Evolutionary conservation across 2,797 vertebrate genomes (phyloP), one percentile per base, ranked within the genome.

Genomic region (Hirundo rustica): DNA sequence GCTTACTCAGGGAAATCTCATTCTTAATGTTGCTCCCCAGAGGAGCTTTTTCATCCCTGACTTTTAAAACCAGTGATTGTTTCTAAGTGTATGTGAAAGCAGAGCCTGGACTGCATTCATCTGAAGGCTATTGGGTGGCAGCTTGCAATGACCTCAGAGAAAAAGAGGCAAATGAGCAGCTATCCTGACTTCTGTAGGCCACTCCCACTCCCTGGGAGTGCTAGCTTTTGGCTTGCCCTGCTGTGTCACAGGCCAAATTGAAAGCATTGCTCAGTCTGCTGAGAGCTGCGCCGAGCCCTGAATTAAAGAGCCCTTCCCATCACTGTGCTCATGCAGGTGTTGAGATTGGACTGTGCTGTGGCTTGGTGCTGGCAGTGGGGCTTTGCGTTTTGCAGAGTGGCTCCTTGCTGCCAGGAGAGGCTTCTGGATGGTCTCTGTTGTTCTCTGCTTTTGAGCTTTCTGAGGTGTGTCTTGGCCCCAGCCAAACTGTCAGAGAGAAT

Each of bases 1-100:
- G 91, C 93, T 95, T 96, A 93, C 87, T 92, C 79, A 78, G 89
- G 87, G 65, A 97, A 93, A 91, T 91, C 73, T 88, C 40, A 30
- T 81, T 66, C 82, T 89, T 94, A 77, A 68, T 76, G 40, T 74
- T 91, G 29, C 22, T 93, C 48, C 73, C 77, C 29, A 77, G 71
- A 90, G 71, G 53, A 93, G 42, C 38, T 82, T 95, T 88, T 62
- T 47, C 47, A 85, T 88, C 44, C 48, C 34, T 61, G 48, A 67
- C 67, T 85, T 94, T 82, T 91, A 73, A 90, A 94, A 61, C 10
- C 27, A 16, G 18, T 54, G 42, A 16, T 61, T 86, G 25, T 92
- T 93, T 88, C 48, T 76, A 65, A 90, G 45, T 61, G 50, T 18
- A 8, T 25, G 11, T 82, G 73, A 82, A 74, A 94, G 74, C 42